Evolutionary conservation across 1,140 invertebrate genomes (phyloP).

Genomic region (Centruroides vittatus): DNA sequence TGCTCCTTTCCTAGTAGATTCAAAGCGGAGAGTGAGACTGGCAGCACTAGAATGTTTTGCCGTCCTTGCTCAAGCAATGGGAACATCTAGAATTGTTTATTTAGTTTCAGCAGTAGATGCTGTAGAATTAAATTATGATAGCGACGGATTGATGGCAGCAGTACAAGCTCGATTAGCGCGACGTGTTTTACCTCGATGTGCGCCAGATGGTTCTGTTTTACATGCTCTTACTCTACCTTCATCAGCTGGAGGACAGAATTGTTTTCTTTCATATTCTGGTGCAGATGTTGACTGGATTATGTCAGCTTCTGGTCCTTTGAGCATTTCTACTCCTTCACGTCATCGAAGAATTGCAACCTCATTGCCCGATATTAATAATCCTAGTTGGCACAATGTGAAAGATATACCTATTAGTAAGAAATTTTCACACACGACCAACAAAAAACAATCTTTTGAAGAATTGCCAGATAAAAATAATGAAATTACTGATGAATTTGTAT

Average conservation of each 20-base stretch:
- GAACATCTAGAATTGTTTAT: slow-evolving; percentile 31
- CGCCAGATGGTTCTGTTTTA: slow-evolving; percentile 17
- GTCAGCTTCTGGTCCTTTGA: slow-evolving; percentile 39
- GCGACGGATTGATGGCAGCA: slow-evolving; percentile 25
- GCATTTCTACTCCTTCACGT: slow-evolving; percentile 15
- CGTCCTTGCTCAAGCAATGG: slow-evolving; percentile 55
- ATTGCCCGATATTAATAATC: not conserved
- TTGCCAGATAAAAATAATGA: no score
- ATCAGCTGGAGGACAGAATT: slow-evolving; percentile 24
- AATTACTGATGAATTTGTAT: no score
- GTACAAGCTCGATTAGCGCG: slow-evolving; percentile 44
- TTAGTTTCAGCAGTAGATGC: slow-evolving; percentile 26
- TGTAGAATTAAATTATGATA: slow-evolving; percentile 27
- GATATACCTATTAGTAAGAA: no score
- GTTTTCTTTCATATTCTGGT: slow-evolving; percentile 24
- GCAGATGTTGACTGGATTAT: slow-evolving; percentile 57
- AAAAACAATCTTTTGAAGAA: no score
- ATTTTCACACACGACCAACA: no score
- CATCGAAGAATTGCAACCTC: slow-evolving; percentile 6
- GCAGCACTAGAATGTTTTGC: slow-evolving; percentile 65
- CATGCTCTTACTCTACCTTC: slow-evolving; percentile 27
- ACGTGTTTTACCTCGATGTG: slow-evolving; percentile 20
- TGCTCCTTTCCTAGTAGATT: slow-evolving; percentile 45
- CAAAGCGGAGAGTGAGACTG: slow-evolving; percentile 55
- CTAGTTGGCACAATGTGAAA: no score